These are phyloP conservation scores for Sussaba pulchella DNA, from an alignment of 2,888 invertebrate species.

Conservation along the genomic window DNA sequence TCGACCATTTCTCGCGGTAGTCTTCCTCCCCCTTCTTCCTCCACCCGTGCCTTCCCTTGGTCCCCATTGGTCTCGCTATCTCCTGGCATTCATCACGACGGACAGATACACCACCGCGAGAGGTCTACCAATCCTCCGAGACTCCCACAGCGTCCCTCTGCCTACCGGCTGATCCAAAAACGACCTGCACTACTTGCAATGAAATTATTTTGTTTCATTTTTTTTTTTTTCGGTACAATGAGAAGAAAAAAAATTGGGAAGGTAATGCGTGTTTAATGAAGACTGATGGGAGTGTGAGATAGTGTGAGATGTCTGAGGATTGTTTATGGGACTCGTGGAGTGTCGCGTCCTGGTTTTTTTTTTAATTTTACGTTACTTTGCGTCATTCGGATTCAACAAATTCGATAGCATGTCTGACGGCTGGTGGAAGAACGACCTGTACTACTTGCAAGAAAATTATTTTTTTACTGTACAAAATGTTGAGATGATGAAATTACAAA, in stretches of 20 bases:
- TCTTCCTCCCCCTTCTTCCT: slow-evolving; percentile 10
- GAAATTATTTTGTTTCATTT: background rate
- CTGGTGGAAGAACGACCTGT: too few relatives aligned
- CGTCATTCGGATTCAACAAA: too few relatives aligned
- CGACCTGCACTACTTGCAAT: background rate
- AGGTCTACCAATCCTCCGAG: slow-evolving; percentile 38
- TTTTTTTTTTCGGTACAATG: background rate
- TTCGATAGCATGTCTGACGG: too few relatives aligned
- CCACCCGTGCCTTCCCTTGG: too few relatives aligned
- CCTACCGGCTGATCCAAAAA: slow-evolving; percentile 19
- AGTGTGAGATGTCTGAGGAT: background rate
- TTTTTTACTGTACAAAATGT: too few relatives aligned
- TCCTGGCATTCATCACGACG: slow-evolving; percentile 79
- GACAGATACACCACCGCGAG: slow-evolving; percentile 77
- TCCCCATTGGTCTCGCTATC: slow-evolving; percentile 76
- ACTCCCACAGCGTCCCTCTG: slow-evolving; percentile 57
- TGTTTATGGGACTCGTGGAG: slow-evolving; percentile 1
- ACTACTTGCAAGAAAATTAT: too few relatives aligned
- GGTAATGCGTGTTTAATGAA: background rate
- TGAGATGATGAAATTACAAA: too few relatives aligned
- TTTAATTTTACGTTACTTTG: too few relatives aligned
- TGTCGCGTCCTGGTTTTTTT: background rate
- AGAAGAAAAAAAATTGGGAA: background rate
- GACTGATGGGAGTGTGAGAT: background rate
- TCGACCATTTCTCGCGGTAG: slow-evolving; percentile 73